Percentiles rank a stretch among this genome's conserved stretches.
These are phyloP conservation scores for Diogma glabrata DNA, from an alignment of 2,888 invertebrate genomes.

Conservation along the genomic window DNA sequence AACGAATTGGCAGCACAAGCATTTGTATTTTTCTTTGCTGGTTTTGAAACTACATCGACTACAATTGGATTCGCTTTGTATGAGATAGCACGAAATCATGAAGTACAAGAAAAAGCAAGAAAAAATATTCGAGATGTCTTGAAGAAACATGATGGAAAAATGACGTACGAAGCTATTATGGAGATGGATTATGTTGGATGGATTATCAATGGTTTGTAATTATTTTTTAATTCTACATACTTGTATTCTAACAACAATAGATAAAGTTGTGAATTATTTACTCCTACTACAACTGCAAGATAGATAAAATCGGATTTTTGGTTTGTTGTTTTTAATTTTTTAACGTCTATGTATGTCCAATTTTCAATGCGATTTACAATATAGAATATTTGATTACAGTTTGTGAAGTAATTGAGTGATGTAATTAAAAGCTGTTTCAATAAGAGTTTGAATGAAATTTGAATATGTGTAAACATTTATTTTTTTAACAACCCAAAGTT, in stretches of 20 bases:
- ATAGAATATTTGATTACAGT: no score
- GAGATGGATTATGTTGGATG: constrained; percentile 37
- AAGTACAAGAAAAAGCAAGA: constrained; percentile 29
- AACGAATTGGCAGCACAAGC: constrained; percentile 32
- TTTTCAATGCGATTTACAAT: no score
- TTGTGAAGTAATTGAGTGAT: no score
- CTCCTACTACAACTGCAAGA: no score
- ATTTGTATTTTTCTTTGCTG: constrained; percentile 37
- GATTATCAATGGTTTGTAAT: constrained; percentile 33
- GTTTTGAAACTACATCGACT: constrained; percentile 38
- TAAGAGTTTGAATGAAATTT: no score
- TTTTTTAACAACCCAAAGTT: neutral
- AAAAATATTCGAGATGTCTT: constrained; percentile 31
- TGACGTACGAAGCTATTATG: constrained; percentile 35
- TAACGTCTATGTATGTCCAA: no score
- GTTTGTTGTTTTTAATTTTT: neutral
- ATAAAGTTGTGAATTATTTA: no score
- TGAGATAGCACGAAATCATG: constrained; percentile 34
- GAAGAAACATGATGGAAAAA: constrained; percentile 26
- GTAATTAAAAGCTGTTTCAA: no score
- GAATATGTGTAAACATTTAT: no score
- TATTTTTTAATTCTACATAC: no score
- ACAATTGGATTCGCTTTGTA: constrained; percentile 33
- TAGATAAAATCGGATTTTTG: no score
- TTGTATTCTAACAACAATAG: no score